Conservation (phyloP, 1,140 invertebrate species). For the Campoletis sonorensis region DNA sequence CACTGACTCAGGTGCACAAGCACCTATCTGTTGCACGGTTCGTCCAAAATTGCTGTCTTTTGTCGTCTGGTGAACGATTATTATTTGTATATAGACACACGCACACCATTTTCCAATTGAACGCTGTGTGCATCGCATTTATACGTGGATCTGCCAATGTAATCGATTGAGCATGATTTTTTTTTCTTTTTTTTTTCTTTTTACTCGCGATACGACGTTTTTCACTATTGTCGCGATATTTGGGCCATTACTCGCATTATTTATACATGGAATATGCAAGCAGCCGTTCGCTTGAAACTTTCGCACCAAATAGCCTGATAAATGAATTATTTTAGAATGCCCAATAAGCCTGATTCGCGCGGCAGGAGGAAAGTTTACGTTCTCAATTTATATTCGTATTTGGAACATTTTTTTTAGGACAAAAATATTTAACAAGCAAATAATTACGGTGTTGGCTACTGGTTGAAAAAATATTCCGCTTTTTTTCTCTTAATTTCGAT, state of each 20-base stretch:
- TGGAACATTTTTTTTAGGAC: no score
- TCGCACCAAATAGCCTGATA: background rate
- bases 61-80: background rate
- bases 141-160: background rate
- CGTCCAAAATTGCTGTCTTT: background rate
- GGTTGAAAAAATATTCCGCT: no score
- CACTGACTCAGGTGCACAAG: slow-evolving; percentile 8
- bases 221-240: slow-evolving; percentile 23
- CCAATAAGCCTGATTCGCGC: background rate
- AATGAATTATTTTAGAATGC: background rate
- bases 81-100: background rate
- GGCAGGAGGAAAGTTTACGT: background rate
- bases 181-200: no score
- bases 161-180: slow-evolving; percentile 15
- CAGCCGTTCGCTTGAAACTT: background rate
- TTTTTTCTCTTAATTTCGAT: no score
- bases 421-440: no score
- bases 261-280: slow-evolving; percentile 9
- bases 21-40: background rate
- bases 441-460: no score
- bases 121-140: background rate
- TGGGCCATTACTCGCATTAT: background rate
- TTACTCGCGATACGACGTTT: slow-evolving; percentile 20
- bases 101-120: background rate
- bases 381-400: no score